These are phyloP conservation scores for Barbus barbus DNA, from an alignment of 2,113 vertebrate species.

Conservation along the genomic window DNA sequence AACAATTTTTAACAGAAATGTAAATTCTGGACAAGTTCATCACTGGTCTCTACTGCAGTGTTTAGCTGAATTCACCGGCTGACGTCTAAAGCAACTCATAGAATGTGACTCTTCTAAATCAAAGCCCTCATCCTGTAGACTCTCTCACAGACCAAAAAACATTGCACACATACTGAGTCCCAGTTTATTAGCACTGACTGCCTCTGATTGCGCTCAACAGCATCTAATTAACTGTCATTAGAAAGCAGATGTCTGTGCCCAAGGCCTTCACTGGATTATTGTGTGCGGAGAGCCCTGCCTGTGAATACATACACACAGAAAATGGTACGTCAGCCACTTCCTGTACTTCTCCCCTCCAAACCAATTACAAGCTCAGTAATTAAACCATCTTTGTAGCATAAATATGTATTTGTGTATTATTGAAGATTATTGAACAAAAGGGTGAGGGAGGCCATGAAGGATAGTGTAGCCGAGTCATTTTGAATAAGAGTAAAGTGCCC, in stretches of 20 bases:
- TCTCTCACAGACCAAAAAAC: slow-evolving; percentile 40
- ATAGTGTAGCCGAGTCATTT: slow-evolving; percentile 14
- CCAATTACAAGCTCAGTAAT: slow-evolving; percentile 55
- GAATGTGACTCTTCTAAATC: slow-evolving; percentile 38
- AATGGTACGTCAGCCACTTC: slow-evolving; percentile 56
- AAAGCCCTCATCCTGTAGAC: slow-evolving; percentile 16
- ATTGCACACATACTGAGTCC: slow-evolving; percentile 44
- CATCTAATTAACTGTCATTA: slow-evolving; percentile 95
- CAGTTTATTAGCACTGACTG: slow-evolving; percentile 80
- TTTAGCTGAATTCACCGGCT: neutral
- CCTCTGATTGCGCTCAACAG: slow-evolving; percentile 88
- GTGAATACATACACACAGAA: slow-evolving; percentile 55
- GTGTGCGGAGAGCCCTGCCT: slow-evolving; percentile 52
- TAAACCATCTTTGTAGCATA: slow-evolving; percentile 46
- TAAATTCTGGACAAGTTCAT: too few relatives aligned
- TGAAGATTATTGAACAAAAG: slow-evolving; percentile 18
- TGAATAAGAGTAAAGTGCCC: slow-evolving; percentile 37
- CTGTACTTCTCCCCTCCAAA: slow-evolving; percentile 42
- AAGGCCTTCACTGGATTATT: slow-evolving; percentile 70
- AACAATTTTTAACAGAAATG: too few relatives aligned
- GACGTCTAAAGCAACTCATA: neutral
- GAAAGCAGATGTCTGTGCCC: slow-evolving; percentile 88
- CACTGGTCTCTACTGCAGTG: neutral
- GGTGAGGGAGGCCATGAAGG: neutral
- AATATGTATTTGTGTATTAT: slow-evolving; percentile 47